Percentiles rank a stretch among this genome's conserved stretches.
These are phyloP conservation scores for Junonia oenone DNA, from an alignment of 2,888 invertebrate species.

Conservation along the genomic window DNA sequence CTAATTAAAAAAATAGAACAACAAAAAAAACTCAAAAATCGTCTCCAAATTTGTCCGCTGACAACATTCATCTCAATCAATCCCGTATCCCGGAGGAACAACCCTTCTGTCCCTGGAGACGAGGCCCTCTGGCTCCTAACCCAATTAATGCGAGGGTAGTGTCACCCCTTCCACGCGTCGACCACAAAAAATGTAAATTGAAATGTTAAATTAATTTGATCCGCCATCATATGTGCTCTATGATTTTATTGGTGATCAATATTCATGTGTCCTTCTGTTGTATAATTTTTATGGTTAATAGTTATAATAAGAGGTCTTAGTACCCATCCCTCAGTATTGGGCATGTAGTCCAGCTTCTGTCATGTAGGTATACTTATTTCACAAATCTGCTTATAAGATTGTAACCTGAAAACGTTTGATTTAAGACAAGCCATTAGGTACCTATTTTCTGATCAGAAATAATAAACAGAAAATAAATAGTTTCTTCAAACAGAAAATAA, in stretches of 20 bases:
- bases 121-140: conserved; percentile 56
- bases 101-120: conserved; percentile 66
- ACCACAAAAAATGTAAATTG: conserved; percentile 70
- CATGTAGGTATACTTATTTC: too few relatives aligned
- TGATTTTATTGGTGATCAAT: conserved; percentile 2
- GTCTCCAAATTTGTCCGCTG: conserved; percentile 63
- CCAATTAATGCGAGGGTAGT: conserved; percentile 68
- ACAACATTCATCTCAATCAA: conserved; percentile 78
- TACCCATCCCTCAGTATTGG: too few relatives aligned
- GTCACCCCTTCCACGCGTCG: conserved; percentile 38
- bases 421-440: too few relatives aligned
- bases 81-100: conserved; percentile 63
- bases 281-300: not conserved
- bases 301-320: too few relatives aligned
- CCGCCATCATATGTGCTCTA: conserved; percentile 22
- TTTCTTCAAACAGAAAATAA: too few relatives aligned
- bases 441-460: too few relatives aligned
- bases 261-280: not conserved
- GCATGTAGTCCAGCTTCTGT: too few relatives aligned
- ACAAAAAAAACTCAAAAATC: conserved; percentile 50
- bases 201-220: conserved; percentile 63
- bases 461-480: too few relatives aligned
- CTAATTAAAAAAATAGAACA: too few relatives aligned
- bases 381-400: too few relatives aligned
- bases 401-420: too few relatives aligned